A percentile compares a stretch with the other conserved stretches of the same genome.
phyloP scores from a whole-genome alignment of 2,113 vertebrate species.

The Kryptolebias marmoratus region DNA sequence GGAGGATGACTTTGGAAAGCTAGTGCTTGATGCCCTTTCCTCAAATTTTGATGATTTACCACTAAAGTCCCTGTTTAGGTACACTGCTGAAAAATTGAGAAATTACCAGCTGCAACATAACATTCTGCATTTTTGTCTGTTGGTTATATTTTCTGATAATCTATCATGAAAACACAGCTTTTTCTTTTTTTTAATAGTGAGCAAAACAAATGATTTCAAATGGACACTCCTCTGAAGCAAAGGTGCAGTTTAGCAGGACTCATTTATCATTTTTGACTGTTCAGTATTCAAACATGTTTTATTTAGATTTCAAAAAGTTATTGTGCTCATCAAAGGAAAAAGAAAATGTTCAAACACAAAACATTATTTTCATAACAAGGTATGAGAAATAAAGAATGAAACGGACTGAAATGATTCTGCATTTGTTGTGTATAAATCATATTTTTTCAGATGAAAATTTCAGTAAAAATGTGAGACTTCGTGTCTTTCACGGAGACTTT shows the following conservation, averaged over 20 bases:
- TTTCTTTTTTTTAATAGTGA: slow-evolving; percentile 6
- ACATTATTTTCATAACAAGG: no score
- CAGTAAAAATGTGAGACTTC: no score
- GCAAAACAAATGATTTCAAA: slow-evolving; percentile 16
- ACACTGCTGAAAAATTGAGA: neutral
- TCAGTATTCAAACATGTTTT: neutral
- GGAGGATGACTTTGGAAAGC: slow-evolving; percentile 53
- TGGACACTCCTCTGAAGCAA: slow-evolving; percentile 15
- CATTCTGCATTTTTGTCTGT: neutral
- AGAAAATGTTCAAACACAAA: neutral
- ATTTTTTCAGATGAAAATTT: no score
- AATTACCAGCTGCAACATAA: slow-evolving; percentile 5
- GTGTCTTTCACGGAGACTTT: no score
- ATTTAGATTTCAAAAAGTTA: neutral
- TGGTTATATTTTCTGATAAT: slow-evolving; percentile 3
- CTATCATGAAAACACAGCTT: neutral
- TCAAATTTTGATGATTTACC: slow-evolving; percentile 26
- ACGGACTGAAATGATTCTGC: neutral
- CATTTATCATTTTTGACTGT: no score
- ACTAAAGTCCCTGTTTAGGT: neutral
- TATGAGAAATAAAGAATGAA: neutral
- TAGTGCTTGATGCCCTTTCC: slow-evolving; percentile 30
- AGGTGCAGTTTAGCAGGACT: slow-evolving; percentile 1
- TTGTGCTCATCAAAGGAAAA: neutral
- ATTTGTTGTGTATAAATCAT: neutral